These are phyloP conservation scores for Hippolais icterina DNA, from an alignment of 2,113 vertebrate species.

Conservation along the genomic window DNA sequence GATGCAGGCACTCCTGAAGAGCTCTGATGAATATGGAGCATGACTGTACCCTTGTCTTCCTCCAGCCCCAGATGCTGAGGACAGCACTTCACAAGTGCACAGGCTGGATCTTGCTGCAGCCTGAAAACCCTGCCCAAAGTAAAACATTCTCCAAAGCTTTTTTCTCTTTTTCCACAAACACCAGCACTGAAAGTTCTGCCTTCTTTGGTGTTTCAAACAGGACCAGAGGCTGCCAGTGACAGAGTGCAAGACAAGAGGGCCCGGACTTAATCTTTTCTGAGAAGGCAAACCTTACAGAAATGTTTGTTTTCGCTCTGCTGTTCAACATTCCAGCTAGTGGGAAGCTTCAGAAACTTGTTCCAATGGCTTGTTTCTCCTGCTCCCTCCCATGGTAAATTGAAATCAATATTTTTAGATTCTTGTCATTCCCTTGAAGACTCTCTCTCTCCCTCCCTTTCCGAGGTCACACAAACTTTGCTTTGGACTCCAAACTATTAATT, in stretches of 20 bases:
- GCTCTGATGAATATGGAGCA: neutral
- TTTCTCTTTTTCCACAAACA: neutral
- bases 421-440: constrained; percentile 46
- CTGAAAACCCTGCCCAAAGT: neutral
- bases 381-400: constrained; percentile 57
- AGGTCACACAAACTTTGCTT: constrained; percentile 62
- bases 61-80: neutral
- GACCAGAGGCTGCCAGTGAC: neutral
- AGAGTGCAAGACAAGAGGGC: neutral
- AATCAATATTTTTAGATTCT: constrained; percentile 65
- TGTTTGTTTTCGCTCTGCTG: constrained; percentile 54
- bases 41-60: neutral
- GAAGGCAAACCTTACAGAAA: constrained; percentile 23
- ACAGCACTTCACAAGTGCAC: neutral
- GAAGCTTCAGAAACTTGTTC: constrained; percentile 48
- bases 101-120: neutral
- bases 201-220: neutral
- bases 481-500: constrained; percentile 59
- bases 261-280: constrained; percentile 6
- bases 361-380: constrained; percentile 50
- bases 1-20: neutral
- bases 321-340: constrained; percentile 22
- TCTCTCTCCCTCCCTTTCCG: neutral
- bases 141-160: neutral
- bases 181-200: neutral